phyloP scores from a whole-genome alignment of 2,888 invertebrate species.

The Drosophila ezoana region DNA sequence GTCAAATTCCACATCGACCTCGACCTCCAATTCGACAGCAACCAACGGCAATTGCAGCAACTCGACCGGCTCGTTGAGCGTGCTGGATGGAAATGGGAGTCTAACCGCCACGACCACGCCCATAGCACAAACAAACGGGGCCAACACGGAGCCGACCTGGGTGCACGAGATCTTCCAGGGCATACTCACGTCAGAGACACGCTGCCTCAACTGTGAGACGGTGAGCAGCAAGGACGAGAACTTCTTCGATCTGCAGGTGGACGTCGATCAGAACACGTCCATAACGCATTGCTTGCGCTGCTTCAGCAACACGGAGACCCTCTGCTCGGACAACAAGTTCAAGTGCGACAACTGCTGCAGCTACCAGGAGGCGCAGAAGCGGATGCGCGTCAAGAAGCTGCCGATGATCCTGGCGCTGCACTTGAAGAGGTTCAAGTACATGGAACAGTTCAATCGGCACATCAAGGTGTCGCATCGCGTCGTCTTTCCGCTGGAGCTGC shows the following conservation, averaged over 20 bases:
- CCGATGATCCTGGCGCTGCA: slow-evolving; percentile 99
- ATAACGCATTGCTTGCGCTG: slow-evolving; percentile 99
- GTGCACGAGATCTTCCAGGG: slow-evolving; percentile 99
- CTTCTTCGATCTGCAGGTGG: slow-evolving; percentile 99
- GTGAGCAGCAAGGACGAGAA: slow-evolving; percentile 99
- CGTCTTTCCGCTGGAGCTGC: slow-evolving; percentile 98
- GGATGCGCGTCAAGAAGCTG: slow-evolving; percentile 99
- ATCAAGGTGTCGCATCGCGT: slow-evolving; percentile 99
- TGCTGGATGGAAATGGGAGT: slow-evolving; percentile 58
- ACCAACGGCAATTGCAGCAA: slow-evolving; percentile 80
- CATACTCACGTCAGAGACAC: slow-evolving; percentile 98
- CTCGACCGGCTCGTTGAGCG: slow-evolving; percentile 78
- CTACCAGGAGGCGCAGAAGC: slow-evolving; percentile 99
- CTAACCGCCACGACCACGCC: slow-evolving; percentile 71
- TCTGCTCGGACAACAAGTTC: slow-evolving; percentile 99
- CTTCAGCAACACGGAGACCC: slow-evolving; percentile 99
- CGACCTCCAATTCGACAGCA: slow-evolving; percentile 74
- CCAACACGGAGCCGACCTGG: slow-evolving; percentile 95
- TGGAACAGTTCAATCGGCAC: slow-evolving; percentile 99
- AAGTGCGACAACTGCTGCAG: slow-evolving; percentile 99
- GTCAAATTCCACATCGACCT: slow-evolving; percentile 76
- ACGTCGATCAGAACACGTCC: slow-evolving; percentile 99
- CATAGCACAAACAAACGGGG: slow-evolving; percentile 83
- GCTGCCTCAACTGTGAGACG: slow-evolving; percentile 99
- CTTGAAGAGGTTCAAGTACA: slow-evolving; percentile 97